Evolutionary conservation across 2,797 vertebrate genomes (phyloP).

Genomic region (Cirrhinus molitorella): DNA sequence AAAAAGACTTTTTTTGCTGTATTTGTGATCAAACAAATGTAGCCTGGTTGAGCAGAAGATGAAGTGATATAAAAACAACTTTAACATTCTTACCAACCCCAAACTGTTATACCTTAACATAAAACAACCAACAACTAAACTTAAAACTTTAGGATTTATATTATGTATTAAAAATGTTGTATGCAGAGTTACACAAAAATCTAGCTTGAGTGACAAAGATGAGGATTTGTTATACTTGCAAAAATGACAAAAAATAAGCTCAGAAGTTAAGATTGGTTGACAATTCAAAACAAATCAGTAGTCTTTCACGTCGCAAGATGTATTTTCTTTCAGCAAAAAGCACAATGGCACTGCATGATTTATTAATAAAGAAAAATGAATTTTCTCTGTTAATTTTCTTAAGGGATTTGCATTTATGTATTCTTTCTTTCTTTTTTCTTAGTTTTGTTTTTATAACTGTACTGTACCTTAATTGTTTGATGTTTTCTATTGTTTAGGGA

Average conservation of each 20-base stretch:
- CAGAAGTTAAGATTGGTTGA: background rate
- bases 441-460: no score
- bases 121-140: background rate
- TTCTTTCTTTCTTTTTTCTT: no score
- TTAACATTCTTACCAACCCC: background rate
- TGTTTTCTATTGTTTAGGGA: no score
- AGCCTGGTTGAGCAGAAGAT: background rate
- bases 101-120: background rate
- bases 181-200: background rate
- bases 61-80: background rate
- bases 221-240: background rate
- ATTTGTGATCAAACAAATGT: background rate
- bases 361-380: background rate
- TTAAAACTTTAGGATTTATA: background rate
- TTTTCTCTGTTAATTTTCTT: no score
- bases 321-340: background rate
- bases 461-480: no score
- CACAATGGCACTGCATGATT: background rate
- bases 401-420: no score
- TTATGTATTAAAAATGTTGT: background rate
- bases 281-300: background rate
- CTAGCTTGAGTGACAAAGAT: no score
- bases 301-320: background rate
- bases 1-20: background rate
- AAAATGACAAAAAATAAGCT: background rate